These are phyloP conservation scores for Chromis chromis DNA, from an alignment of 2,797 vertebrate species.

Conservation along the genomic window DNA sequence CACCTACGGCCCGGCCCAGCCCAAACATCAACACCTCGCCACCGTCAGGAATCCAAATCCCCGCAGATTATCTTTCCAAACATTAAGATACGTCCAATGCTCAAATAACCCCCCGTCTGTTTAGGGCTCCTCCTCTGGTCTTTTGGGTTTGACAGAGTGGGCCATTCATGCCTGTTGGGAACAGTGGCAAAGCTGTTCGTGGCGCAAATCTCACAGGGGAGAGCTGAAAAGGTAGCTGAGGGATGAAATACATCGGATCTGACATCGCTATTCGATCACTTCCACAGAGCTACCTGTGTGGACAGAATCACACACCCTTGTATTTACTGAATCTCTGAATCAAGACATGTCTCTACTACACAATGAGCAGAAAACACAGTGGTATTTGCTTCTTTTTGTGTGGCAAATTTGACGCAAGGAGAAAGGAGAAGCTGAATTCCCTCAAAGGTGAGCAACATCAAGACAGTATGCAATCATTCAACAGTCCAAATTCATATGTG, in stretches of 20 bases:
- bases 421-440: no score
- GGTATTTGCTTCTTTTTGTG: background rate
- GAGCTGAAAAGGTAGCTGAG: conserved; percentile 50
- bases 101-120: conserved; percentile 61
- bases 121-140: conserved; percentile 48
- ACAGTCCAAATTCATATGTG: background rate
- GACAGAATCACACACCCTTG: conserved; percentile 7
- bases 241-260: conserved; percentile 59
- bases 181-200: conserved; percentile 79
- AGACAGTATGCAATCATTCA: background rate
- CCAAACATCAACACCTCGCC: conserved; percentile 80
- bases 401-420: no score
- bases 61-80: conserved; percentile 81
- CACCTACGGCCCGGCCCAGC: conserved; percentile 57
- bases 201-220: conserved; percentile 51
- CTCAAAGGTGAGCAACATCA: background rate
- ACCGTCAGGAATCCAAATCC: conserved; percentile 76
- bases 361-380: background rate
- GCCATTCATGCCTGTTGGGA: conserved; percentile 78
- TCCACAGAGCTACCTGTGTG: conserved; percentile 65
- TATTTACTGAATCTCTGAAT: background rate
- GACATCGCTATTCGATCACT: conserved; percentile 56
- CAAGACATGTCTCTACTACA: background rate
- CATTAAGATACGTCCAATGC: conserved; percentile 68
- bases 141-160: conserved; percentile 65